Evolutionary conservation across 2,113 vertebrate genomes (phyloP), one percentile per base, ranked within the genome.

Genomic region (Hippocampus guttulatus): DNA sequence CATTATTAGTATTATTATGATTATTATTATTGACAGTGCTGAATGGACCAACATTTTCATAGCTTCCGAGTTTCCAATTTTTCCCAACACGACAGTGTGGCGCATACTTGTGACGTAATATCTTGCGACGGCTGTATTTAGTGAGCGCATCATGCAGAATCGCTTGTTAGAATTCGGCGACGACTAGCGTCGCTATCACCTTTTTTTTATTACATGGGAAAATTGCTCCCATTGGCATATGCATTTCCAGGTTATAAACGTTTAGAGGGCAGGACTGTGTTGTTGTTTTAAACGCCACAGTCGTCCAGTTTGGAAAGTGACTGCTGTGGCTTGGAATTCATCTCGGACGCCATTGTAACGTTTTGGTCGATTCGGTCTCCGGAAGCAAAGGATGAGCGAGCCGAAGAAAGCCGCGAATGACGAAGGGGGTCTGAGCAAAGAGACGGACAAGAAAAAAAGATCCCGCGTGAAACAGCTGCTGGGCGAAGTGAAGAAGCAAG

Each of bases 391-490:
- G 58, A 91, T 93, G 88, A 91, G 84, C 41, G 91, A 88, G 82
- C 91, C 93, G 69, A 94, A 95, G 81, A 89, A 85, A 47, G 92
- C 91, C 2, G 78, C 84, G 54, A 47, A 3, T 0, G 75, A 70
- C 14, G 64, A 49, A 12, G 89, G 85, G 18, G 90, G 90, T n/a
- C 93, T 93, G 81, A 94, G 88, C 54, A 95, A 94, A 64, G 96
- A 98, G 65, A 93, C 82, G 3, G 96, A 98, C 66, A 98, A 97
- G 82, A 99, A 97, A 88, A 99, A 99, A 81, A 85, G 96, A 21
- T 96, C 95, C 0, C 89, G 97, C 21, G 96, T 99, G n/a, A 98
- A 97, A 79, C 96, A 98, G 83, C 90, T 99, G 77, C 91, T 99
- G 27, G 90, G 94, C 21, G 97, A 99, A 49, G 95, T 98, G 78